phyloP scores from a whole-genome alignment of 1,140 invertebrate species.

The Coenobita brevimanus region DNA sequence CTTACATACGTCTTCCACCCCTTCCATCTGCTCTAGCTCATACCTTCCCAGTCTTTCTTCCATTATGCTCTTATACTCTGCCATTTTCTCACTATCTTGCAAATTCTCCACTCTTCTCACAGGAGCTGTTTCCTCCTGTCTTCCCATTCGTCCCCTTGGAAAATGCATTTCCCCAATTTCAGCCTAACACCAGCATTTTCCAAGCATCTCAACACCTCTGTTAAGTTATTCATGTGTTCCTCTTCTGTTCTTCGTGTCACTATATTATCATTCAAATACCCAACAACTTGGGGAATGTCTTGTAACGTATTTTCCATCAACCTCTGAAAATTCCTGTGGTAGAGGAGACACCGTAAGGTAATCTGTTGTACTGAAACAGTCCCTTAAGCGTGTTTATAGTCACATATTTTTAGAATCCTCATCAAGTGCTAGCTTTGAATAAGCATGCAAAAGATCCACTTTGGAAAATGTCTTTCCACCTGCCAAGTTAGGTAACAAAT shows the following conservation, averaged over 20 bases:
- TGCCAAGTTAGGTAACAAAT: not conserved
- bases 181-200: not conserved
- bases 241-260: not conserved
- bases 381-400: slow-evolving; percentile 7
- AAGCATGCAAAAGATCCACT: not conserved
- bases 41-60: too few relatives aligned
- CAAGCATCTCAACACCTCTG: not conserved
- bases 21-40: too few relatives aligned
- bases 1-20: too few relatives aligned
- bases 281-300: not conserved
- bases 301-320: slow-evolving; percentile 6
- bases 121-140: too few relatives aligned
- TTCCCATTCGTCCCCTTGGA: too few relatives aligned
- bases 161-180: not conserved
- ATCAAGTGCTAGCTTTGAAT: not conserved
- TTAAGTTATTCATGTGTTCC: not conserved
- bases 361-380: not conserved
- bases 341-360: not conserved
- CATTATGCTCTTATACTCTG: too few relatives aligned
- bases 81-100: too few relatives aligned
- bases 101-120: too few relatives aligned
- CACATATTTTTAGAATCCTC: not conserved
- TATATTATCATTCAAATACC: too few relatives aligned
- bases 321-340: not conserved
- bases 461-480: not conserved